A percentile compares a stretch with the other conserved stretches of the same genome.
phyloP scores from a whole-genome alignment of 2,888 invertebrate genomes.

The Oxystoma pomonae region DNA sequence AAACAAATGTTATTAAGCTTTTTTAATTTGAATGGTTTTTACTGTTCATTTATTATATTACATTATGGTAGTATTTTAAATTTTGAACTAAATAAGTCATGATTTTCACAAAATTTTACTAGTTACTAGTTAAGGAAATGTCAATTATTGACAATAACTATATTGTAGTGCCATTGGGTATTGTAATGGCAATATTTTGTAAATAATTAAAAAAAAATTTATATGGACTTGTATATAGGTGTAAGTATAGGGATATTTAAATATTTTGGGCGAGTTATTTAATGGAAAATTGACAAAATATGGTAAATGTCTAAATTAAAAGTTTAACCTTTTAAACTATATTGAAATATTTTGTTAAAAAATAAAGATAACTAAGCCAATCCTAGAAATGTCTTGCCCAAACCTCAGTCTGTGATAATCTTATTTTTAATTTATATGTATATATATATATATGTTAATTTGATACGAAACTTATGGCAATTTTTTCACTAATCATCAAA shows the following conservation, averaged over 20 bases:
- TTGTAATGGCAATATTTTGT: not conserved
- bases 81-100: too few relatives aligned
- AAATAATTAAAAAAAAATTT: not conserved
- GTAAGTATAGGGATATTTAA: not conserved
- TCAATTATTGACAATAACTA: conserved; percentile 1
- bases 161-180: conserved; percentile 1
- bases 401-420: conserved; percentile 44
- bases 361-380: conserved; percentile 32
- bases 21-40: not conserved
- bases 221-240: not conserved
- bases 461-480: conserved; percentile 2
- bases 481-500: conserved; percentile 2
- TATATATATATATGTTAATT: conserved; percentile 2
- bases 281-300: not conserved
- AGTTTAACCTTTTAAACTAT: too few relatives aligned
- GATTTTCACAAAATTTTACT: too few relatives aligned
- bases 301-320: not conserved
- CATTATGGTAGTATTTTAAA: too few relatives aligned
- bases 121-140: not conserved
- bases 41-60: not conserved
- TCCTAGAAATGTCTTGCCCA: conserved; percentile 45
- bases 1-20: too few relatives aligned
- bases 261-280: not conserved
- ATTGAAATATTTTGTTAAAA: conserved; percentile 5
- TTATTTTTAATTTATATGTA: conserved; percentile 28